phyloP scores from a whole-genome alignment of 2,113 vertebrate species.

The Megaptera novaeangliae region DNA sequence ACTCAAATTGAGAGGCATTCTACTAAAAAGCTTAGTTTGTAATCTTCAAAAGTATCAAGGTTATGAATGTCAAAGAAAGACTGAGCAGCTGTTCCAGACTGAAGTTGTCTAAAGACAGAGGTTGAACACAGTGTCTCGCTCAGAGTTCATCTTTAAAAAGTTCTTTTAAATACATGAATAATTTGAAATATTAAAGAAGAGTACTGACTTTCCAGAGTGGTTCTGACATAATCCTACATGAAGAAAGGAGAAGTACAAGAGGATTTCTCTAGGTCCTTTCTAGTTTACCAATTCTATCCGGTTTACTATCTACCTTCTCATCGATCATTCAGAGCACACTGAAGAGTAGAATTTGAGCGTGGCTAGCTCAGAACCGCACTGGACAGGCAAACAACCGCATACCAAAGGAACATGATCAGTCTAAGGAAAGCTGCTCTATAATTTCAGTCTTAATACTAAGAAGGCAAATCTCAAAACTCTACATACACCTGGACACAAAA shows the following conservation, averaged over 20 bases:
- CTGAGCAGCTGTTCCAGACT: background rate
- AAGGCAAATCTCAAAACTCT: background rate
- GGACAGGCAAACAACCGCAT: background rate
- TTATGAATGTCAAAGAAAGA: background rate
- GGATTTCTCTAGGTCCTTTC: background rate
- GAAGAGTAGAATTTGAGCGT: background rate
- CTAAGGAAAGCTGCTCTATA: background rate
- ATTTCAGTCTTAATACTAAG: background rate
- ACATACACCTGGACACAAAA: background rate
- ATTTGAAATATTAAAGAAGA: slow-evolving; percentile 19
- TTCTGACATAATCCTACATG: background rate
- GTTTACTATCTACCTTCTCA: background rate
- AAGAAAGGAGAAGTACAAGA: background rate
- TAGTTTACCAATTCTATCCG: background rate
- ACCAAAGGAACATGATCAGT: background rate
- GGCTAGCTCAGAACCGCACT: background rate
- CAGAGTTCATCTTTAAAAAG: background rate
- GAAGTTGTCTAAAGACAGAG: background rate
- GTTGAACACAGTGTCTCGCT: background rate
- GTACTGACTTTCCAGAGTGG: background rate
- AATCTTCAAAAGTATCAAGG: background rate
- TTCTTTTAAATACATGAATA: background rate
- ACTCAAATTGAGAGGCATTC: background rate
- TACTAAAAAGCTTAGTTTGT: background rate
- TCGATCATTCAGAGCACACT: background rate